These are phyloP conservation scores for Drosophila nasuta DNA, from an alignment of 1,140 invertebrate genomes.

Conservation along the genomic window DNA sequence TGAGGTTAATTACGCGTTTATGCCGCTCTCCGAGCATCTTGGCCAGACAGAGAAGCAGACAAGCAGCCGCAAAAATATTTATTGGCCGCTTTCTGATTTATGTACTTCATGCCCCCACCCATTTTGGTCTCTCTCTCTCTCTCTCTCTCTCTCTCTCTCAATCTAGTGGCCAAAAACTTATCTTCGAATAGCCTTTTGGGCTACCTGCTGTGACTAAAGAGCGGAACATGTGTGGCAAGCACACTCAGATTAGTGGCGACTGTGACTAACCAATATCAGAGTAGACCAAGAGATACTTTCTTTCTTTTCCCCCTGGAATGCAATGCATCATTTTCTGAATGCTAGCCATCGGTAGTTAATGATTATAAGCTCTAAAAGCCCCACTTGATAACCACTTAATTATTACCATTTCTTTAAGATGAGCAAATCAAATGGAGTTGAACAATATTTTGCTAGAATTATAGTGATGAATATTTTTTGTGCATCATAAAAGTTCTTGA, in stretches of 20 bases:
- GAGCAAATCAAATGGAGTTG: not conserved
- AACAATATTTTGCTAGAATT: too few species aligned
- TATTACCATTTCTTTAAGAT: not conserved
- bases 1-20: constrained; percentile 80
- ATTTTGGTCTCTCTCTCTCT: too few species aligned
- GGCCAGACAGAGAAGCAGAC: constrained; percentile 15
- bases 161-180: constrained; percentile 23
- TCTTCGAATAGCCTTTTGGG: constrained; percentile 1
- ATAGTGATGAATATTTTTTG: not conserved
- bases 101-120: constrained; percentile 23
- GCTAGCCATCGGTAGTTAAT: too few species aligned
- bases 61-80: constrained; percentile 62
- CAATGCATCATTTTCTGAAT: not conserved
- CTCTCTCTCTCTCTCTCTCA: not conserved
- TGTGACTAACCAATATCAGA: constrained; percentile 6
- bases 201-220: constrained; percentile 44
- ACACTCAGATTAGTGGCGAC: constrained; percentile 8
- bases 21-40: constrained; percentile 45
- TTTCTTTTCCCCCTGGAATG: constrained; percentile 3
- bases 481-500: too few species aligned
- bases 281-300: constrained; percentile 11
- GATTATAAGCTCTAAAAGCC: too few species aligned
- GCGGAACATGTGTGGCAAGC: constrained; percentile 32
- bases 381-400: not conserved
- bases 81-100: constrained; percentile 74